Evolutionary conservation across 1,140 invertebrate genomes (phyloP).

Genomic region (Myzus persicae): DNA sequence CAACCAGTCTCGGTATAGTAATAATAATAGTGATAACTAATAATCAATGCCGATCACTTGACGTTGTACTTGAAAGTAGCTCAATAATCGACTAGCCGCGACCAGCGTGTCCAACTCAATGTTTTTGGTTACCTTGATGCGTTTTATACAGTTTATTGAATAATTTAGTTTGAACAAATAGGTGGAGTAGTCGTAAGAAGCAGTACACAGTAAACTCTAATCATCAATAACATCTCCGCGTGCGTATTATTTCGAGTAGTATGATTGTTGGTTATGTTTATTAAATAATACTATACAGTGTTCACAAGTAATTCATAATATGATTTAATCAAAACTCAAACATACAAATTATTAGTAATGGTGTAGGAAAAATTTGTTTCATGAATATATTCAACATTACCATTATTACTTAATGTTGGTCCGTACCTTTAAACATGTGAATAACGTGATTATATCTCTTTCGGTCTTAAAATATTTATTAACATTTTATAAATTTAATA

Average conservation of each 20-base stretch:
- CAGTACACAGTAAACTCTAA: neutral
- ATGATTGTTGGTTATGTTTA: neutral
- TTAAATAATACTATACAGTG: neutral
- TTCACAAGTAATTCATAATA: neutral
- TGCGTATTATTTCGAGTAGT: neutral
- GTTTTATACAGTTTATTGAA: neutral
- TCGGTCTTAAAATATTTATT: neutral
- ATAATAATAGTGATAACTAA: neutral
- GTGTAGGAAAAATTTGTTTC: neutral
- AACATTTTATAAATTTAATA: neutral
- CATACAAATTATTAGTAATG: neutral
- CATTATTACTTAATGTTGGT: neutral
- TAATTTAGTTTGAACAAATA: neutral
- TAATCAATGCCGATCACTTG: neutral
- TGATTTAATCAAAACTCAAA: neutral
- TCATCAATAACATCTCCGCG: neutral
- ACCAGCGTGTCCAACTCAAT: neutral
- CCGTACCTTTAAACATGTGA: neutral
- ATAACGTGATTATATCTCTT: neutral
- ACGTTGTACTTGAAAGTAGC: constrained; percentile 7
- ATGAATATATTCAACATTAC: too few species aligned
- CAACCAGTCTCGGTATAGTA: neutral
- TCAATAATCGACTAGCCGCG: neutral
- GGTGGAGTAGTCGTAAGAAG: neutral
- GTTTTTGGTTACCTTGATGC: neutral